phyloP scores from a whole-genome alignment of 2,797 vertebrate genomes.

The Pseudopleuronectes americanus region DNA sequence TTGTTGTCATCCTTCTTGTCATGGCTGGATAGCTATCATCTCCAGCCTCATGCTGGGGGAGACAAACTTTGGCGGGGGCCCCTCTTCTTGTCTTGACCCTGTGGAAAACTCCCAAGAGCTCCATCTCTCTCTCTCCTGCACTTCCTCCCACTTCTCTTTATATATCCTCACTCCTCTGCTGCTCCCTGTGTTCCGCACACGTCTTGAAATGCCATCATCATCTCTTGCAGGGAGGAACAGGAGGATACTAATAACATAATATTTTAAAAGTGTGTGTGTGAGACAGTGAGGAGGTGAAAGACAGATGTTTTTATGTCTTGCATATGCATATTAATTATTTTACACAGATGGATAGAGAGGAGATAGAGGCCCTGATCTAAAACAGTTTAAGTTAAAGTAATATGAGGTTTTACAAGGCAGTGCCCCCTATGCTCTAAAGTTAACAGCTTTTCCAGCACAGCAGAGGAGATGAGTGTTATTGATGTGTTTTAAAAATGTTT shows the following conservation, averaged over 20 bases:
- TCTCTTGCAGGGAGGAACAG: conserved; percentile 35
- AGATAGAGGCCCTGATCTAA: conserved; percentile 31
- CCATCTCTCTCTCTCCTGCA: conserved; percentile 32
- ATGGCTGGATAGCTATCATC: conserved; percentile 38
- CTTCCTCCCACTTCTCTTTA: conserved; percentile 10
- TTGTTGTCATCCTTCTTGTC: conserved; percentile 12
- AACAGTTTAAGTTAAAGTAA: conserved; percentile 17
- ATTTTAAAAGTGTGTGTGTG: conserved; percentile 15
- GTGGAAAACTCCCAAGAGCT: conserved; percentile 44
- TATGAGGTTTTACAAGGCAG: conserved; percentile 48
- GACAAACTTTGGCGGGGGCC: conserved; percentile 38
- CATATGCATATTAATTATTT: conserved; percentile 4
- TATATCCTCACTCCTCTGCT: conserved; percentile 34
- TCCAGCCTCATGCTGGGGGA: conserved; percentile 39
- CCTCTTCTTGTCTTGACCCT: conserved; percentile 45
- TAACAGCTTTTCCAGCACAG: conserved; percentile 25
- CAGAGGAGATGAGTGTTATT: background rate
- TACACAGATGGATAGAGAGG: conserved; percentile 16
- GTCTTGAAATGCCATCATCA: conserved; percentile 82
- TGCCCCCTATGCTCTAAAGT: conserved; percentile 7
- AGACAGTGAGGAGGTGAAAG: conserved; percentile 6
- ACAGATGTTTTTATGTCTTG: conserved; percentile 24
- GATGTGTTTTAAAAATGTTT: conserved; percentile 29
- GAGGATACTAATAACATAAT: conserved; percentile 45
- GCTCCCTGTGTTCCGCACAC: conserved; percentile 43